These are phyloP conservation scores for Leptinotarsa defecta DNA, from an alignment of 1,140 invertebrate species.

Conservation along the genomic window DNA sequence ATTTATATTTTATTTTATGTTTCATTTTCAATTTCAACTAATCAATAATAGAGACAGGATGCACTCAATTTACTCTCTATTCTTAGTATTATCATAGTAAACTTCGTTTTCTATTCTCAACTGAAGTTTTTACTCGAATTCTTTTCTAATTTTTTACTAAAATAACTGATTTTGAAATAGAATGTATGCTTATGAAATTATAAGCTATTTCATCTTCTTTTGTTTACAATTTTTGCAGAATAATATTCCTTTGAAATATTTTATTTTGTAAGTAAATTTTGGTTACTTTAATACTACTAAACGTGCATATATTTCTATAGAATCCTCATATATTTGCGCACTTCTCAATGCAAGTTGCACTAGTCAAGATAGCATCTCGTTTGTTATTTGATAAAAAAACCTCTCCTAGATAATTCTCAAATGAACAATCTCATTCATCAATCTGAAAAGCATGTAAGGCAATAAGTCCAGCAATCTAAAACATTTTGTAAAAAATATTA, in stretches of 20 bases:
- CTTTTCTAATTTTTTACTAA: neutral
- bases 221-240: neutral
- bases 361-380: neutral
- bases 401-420: neutral
- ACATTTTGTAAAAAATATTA: neutral
- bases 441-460: neutral
- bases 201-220: neutral
- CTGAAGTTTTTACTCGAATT: neutral
- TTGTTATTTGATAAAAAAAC: neutral
- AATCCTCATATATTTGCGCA: neutral
- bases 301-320: neutral
- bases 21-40: neutral
- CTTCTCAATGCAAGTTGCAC: neutral
- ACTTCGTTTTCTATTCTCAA: neutral
- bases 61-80: no score
- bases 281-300: no score
- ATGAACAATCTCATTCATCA: no score
- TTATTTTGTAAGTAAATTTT: neutral
- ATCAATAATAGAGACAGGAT: no score
- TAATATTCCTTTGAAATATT: neutral
- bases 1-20: conserved; percentile 16
- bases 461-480: neutral
- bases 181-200: neutral
- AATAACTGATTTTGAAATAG: neutral
- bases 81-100: no score